Conservation (phyloP, 2,113 vertebrate genomes). For the Typhlomys cinereus region DNA sequence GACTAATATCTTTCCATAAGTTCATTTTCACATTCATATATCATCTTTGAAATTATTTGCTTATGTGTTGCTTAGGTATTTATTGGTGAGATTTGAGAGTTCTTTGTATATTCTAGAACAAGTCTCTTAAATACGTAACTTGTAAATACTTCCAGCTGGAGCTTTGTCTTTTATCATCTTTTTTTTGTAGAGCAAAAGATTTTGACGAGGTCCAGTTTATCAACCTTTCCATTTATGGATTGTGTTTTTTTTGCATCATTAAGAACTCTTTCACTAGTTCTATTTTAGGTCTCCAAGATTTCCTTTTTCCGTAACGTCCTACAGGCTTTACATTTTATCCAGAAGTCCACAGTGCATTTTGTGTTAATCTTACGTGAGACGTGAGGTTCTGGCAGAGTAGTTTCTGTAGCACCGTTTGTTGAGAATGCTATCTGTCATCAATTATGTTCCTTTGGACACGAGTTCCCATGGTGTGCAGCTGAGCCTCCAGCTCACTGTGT, state of each 20-base stretch:
- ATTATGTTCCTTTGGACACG: neutral
- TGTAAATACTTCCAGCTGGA: no score
- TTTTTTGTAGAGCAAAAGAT: neutral
- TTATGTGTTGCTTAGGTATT: no score
- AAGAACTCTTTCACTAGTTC: neutral
- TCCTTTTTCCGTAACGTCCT: neutral
- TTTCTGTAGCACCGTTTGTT: neutral
- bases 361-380: constrained; percentile 11
- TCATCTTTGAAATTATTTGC: no score
- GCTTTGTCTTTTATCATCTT: no score
- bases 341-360: neutral
- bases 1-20: no score
- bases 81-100: no score
- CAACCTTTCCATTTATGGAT: neutral
- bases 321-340: neutral
- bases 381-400: neutral
- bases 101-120: no score
- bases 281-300: neutral
- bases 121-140: no score
- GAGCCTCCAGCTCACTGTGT: neutral
- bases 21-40: no score
- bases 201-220: neutral
- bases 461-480: neutral
- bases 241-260: neutral
- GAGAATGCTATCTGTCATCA: neutral